Base-by-base conservation (phyloP, 23 tunicate genomes). In the Pegea sp. region DNA sequence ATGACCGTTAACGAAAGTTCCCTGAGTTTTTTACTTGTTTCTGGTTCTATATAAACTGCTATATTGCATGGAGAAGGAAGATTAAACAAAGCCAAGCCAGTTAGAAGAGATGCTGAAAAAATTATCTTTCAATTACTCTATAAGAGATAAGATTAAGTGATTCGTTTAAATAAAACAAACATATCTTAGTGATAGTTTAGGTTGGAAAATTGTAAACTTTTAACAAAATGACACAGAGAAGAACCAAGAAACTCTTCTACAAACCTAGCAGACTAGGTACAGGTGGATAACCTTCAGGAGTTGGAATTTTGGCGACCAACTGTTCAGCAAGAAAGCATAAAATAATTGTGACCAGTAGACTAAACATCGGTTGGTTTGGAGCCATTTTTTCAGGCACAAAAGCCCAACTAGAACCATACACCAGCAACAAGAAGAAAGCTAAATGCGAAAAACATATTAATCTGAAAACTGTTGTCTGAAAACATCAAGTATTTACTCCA, bases 241-340 rank as follows among this genome's bases (percentile, higher is more conserved):
- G 16, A 8, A 8, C 16, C 11, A 8, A 38, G 11, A 38, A 38
- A 38, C 46, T 13, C 19, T 7, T 18, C 11, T 1, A 64, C 67
- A 32, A 33, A 78, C 92, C 92, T 3, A 78, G 52, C 19, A 78
- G 44, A 2, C 69, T 71, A 8, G 92, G 92, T 18, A 70, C 30
- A 11, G 77, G 72, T 1, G 92, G 92, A 25, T 64, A 69, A 19
- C 77, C 72, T 26, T 64, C 22, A 0, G 77, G 77, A 6, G 72
- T 78, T 19, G 92, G 92, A n/a, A 78, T 62, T 29, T 78, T 78
- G 31, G 60, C 72, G 58, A 78, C 31, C 3, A 70, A 63, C 2
- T 24, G 24, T 50, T 78, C 92, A 5, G 77, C 70, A 42, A 64
- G 61, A 5, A 78, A 63, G 68, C 78, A 70, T n/a, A 70, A 59